These are phyloP conservation scores for Anthopleura sola DNA, from an alignment of 64 coral and sea anemone species.

Conservation along the genomic window DNA sequence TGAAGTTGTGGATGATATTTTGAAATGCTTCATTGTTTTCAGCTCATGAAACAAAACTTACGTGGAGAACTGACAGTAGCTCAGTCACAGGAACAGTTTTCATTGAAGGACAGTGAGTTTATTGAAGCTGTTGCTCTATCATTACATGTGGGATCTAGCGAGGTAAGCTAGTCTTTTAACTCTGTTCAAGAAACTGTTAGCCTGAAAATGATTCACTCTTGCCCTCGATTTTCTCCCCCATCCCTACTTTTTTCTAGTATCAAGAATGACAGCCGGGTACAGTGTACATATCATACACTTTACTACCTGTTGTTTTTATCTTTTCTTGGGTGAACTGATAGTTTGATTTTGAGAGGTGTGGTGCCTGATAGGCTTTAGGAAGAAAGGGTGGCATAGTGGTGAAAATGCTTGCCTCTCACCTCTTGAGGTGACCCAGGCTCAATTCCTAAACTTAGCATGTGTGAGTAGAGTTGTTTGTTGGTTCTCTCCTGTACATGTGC, in stretches of 20 bases:
- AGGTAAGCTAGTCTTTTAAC: constrained; percentile 31
- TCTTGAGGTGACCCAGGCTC: too few relatives aligned
- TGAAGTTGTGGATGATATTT: neutral
- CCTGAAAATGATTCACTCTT: neutral
- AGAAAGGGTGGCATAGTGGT: too few relatives aligned
- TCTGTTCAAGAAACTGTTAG: too few relatives aligned
- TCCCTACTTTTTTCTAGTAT: neutral
- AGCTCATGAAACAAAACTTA: constrained; percentile 78
- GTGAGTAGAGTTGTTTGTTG: too few relatives aligned
- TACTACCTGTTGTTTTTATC: neutral
- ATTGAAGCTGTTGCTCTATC: constrained; percentile 80
- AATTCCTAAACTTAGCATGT: too few relatives aligned
- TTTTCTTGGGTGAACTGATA: neutral
- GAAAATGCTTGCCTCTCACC: too few relatives aligned
- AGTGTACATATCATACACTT: too few relatives aligned
- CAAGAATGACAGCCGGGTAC: neutral
- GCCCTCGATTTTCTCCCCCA: neutral
- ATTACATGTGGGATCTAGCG: constrained; percentile 60
- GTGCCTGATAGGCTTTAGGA: too few relatives aligned
- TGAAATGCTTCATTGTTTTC: constrained; percentile 2
- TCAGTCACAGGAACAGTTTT: constrained; percentile 84
- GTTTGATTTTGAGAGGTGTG: too few relatives aligned
- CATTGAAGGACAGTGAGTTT: constrained; percentile 86
- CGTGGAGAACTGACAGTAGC: constrained; percentile 91
- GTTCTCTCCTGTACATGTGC: too few relatives aligned